A percentile compares a stretch with the other conserved stretches of the same genome.
phyloP scores from a whole-genome alignment of 2,888 invertebrate species.

The Lasioglossum pauxillum region DNA sequence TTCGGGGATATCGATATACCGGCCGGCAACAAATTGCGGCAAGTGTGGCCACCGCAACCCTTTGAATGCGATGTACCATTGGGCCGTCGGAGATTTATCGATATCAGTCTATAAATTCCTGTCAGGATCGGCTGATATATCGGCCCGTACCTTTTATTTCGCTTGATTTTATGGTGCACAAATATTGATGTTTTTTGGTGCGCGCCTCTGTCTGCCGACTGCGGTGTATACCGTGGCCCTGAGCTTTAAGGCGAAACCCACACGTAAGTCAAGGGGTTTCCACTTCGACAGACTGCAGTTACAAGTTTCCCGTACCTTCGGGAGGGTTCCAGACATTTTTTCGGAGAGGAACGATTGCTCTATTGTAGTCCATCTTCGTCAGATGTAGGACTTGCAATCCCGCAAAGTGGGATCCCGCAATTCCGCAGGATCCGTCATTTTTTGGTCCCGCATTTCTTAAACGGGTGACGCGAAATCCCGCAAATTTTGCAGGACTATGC shows the following conservation, averaged over 20 bases:
- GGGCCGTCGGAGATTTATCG: slow-evolving; percentile 4
- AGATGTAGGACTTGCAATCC: no score
- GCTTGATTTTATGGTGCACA: not conserved
- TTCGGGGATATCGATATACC: slow-evolving; percentile 24
- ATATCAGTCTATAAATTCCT: slow-evolving; percentile 24
- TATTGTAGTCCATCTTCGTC: not conserved
- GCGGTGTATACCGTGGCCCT: not conserved
- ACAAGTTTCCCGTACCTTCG: not conserved
- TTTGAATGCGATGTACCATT: slow-evolving; percentile 3
- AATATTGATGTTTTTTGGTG: not conserved
- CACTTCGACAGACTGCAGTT: not conserved
- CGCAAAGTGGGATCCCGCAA: no score
- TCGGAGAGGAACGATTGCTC: not conserved
- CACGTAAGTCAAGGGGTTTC: not conserved
- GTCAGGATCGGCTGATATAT: slow-evolving; percentile 15
- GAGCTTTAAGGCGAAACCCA: not conserved
- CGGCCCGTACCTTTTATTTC: slow-evolving; percentile 15
- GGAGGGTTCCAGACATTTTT: not conserved
- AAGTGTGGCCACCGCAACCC: not conserved
- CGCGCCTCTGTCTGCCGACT: slow-evolving; percentile 1
- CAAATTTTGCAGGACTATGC: no score
- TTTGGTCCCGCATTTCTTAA: no score
- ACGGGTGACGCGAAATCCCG: no score
- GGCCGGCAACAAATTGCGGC: slow-evolving; percentile 3
- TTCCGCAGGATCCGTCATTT: no score